Percentiles rank a stretch among this genome's conserved stretches.
phyloP scores from a whole-genome alignment of 2,113 vertebrate species.

The Dasyprocta punctata region DNA sequence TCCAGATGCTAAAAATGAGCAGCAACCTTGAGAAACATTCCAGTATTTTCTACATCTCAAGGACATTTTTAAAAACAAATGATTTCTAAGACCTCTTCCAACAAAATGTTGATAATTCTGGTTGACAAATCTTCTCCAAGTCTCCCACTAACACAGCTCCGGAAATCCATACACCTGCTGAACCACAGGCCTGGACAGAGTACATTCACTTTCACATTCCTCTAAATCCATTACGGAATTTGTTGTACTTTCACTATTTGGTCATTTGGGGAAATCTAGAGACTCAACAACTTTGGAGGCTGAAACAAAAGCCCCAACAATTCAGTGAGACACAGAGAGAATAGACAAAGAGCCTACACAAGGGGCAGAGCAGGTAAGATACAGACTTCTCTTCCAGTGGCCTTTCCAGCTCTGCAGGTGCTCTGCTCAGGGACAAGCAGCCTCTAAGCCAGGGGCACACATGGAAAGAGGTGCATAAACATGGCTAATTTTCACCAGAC shows the following conservation, averaged over 20 bases:
- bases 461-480: not conserved
- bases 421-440: not conserved
- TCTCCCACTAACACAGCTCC: rapidly evolving
- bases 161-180: not conserved
- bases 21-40: not conserved
- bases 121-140: not conserved
- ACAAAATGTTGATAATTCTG: not conserved
- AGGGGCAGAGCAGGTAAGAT: not conserved
- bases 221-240: not conserved
- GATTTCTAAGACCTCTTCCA: not conserved
- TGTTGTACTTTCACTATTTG: not conserved
- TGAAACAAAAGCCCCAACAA: not conserved
- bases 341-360: not conserved
- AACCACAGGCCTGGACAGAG: not conserved
- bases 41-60: no score
- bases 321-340: not conserved
- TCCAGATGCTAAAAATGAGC: not conserved
- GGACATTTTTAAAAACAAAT: not conserved
- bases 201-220: constrained; percentile 49
- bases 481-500: not conserved
- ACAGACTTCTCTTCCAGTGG: not conserved
- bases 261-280: not conserved
- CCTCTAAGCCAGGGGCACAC: rapidly evolving
- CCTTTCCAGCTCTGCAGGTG: not conserved
- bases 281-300: rapidly evolving